phyloP scores from a whole-genome alignment of 1,140 invertebrate species.

The Drosophila fuyamai region DNA sequence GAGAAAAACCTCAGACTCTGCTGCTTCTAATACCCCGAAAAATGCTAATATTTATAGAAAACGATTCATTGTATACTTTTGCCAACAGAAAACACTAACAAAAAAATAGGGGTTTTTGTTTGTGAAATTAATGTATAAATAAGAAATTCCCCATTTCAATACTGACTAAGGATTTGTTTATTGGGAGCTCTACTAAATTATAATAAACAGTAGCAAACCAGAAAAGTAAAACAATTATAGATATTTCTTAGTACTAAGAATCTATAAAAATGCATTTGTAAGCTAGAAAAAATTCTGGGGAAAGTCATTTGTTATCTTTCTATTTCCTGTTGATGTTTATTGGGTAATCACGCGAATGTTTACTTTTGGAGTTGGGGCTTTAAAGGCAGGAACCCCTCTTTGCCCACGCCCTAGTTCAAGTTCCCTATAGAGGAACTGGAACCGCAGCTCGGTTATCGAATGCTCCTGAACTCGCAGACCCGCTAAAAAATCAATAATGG shows the following conservation, averaged over 20 bases:
- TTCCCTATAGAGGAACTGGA: not conserved
- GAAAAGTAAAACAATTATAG: not conserved
- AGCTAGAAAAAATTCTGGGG: constrained; percentile 10
- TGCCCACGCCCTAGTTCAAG: not conserved
- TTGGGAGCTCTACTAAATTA: not conserved
- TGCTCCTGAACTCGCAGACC: constrained; percentile 4
- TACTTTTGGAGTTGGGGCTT: constrained; percentile 15
- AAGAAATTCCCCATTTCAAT: not conserved
- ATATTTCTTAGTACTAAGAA: constrained; percentile 8
- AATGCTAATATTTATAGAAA: constrained; percentile 7
- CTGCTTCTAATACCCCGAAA: not conserved
- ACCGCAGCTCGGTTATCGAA: constrained; percentile 5
- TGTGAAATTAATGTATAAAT: not conserved
- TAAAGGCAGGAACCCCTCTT: constrained; percentile 7
- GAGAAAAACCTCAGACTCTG: constrained; percentile 1
- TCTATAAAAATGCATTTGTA: constrained; percentile 3
- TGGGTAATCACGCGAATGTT: constrained; percentile 20
- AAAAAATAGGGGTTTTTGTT: too few relatives aligned
- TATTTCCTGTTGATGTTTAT: constrained; percentile 38
- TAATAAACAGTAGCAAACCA: not conserved
- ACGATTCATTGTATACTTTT: constrained; percentile 9
- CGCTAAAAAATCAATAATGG: constrained; percentile 32
- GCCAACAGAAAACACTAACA: not conserved
- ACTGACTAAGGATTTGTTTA: not conserved
- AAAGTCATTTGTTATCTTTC: constrained; percentile 22